These are phyloP conservation scores for Masnerella sp. DNA, from an alignment of 2,888 invertebrate genomes.

Conservation along the genomic window DNA sequence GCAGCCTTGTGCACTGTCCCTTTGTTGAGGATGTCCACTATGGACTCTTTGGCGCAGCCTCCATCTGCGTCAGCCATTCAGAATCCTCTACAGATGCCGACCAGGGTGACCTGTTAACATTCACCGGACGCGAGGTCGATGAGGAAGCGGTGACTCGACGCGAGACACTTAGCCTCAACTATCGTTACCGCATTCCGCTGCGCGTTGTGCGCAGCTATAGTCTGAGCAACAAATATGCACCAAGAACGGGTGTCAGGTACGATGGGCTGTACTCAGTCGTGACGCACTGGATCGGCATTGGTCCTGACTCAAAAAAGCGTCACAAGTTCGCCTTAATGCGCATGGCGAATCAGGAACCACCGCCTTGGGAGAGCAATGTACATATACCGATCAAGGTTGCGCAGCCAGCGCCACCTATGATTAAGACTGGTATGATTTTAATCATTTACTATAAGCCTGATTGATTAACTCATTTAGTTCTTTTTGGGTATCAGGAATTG, in stretches of 20 bases:
- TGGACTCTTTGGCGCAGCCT: slow-evolving; percentile 71
- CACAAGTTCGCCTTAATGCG: slow-evolving; percentile 71
- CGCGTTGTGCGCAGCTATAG: slow-evolving; percentile 72
- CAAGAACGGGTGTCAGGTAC: slow-evolving; percentile 74
- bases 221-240: slow-evolving; percentile 70
- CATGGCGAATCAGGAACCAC: slow-evolving; percentile 66
- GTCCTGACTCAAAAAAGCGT: slow-evolving; percentile 62
- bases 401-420: slow-evolving; percentile 1
- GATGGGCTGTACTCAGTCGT: slow-evolving; percentile 72
- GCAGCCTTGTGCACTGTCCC: slow-evolving; percentile 72
- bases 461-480: too few relatives aligned
- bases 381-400: not conserved
- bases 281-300: slow-evolving; percentile 70
- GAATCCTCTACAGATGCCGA: slow-evolving; percentile 69
- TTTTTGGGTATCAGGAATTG: too few relatives aligned
- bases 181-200: slow-evolving; percentile 70
- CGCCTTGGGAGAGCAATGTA: slow-evolving; percentile 61
- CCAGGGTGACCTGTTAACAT: slow-evolving; percentile 70
- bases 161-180: slow-evolving; percentile 69
- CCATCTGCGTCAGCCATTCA: slow-evolving; percentile 70
- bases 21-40: slow-evolving; percentile 69
- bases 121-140: slow-evolving; percentile 67
- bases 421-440: too few relatives aligned
- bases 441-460: too few relatives aligned
- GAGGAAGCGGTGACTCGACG: slow-evolving; percentile 30